phyloP scores from a whole-genome alignment of 1,140 invertebrate genomes.

The Bilobella aurantiaca region DNA sequence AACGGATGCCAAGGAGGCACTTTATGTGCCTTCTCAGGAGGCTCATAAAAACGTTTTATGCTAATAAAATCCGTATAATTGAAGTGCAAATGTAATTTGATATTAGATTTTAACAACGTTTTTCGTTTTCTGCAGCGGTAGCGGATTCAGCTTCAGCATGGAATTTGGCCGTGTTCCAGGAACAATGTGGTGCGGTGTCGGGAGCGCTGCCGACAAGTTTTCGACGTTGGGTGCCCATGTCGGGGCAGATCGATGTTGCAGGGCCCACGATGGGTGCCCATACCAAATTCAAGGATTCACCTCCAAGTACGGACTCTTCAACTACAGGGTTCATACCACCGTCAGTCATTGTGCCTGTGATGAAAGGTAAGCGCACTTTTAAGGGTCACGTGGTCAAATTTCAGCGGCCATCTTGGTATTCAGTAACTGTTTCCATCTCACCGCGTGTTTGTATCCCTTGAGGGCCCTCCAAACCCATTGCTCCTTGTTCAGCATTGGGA shows the following conservation, averaged over 20 bases:
- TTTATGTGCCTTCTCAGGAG: too few species aligned
- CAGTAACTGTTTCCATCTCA: too few species aligned
- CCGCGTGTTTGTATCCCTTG: too few species aligned
- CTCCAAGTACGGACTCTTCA: slow-evolving; percentile 60
- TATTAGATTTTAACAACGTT: not conserved
- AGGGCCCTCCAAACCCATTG: too few species aligned
- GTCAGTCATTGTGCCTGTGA: slow-evolving; percentile 79
- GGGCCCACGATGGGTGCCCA: slow-evolving; percentile 37
- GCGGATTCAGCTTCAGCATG: slow-evolving; percentile 10
- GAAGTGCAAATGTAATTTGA: not conserved
- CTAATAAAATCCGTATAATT: too few species aligned
- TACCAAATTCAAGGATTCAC: slow-evolving; percentile 57
- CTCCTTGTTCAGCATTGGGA: too few species aligned
- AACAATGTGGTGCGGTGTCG: slow-evolving; percentile 48
- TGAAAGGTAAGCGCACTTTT: slow-evolving; percentile 52
- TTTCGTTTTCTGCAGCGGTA: not conserved
- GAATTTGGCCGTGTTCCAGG: slow-evolving; percentile 39
- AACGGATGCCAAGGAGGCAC: too few species aligned
- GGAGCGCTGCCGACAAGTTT: slow-evolving; percentile 40
- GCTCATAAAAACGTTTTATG: too few species aligned
- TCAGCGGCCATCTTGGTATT: too few species aligned
- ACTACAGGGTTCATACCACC: slow-evolving; percentile 62
- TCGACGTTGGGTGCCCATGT: slow-evolving; percentile 42
- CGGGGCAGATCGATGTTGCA: slow-evolving; percentile 42
- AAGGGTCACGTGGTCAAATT: not conserved